Conservation (phyloP, 2,113 vertebrate genomes). For the Sisor rabdophorus region DNA sequence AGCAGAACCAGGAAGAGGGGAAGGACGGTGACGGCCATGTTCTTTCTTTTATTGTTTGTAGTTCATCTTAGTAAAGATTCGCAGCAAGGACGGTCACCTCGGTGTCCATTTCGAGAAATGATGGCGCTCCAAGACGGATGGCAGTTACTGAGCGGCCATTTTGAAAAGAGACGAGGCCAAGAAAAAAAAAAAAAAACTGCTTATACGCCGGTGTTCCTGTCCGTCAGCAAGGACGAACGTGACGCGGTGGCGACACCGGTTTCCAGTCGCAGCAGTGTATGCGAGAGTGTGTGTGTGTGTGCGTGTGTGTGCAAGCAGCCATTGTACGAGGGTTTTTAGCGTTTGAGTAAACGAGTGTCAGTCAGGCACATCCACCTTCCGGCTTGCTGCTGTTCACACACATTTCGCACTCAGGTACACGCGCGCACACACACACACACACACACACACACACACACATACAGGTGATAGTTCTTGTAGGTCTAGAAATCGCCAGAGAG, state of each 20-base stretch:
- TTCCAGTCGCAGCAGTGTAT: neutral
- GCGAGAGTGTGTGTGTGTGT: neutral
- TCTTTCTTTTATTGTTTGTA: neutral
- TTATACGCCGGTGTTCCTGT: neutral
- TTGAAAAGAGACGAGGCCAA: neutral
- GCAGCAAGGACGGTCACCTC: neutral
- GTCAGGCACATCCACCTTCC: neutral
- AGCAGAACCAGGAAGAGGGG: slow-evolving; percentile 73
- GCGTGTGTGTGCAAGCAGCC: neutral
- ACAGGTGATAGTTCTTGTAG: slow-evolving; percentile 13
- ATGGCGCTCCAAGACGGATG: neutral
- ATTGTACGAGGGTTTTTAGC: slow-evolving; percentile 6
- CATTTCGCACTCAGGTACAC: neutral
- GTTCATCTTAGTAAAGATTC: neutral
- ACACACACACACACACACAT: neutral
- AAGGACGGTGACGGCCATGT: slow-evolving; percentile 74
- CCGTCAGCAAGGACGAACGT: neutral
- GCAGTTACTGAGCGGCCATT: neutral
- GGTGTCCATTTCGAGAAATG: neutral
- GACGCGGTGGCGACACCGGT: neutral
- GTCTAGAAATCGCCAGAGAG: slow-evolving; percentile 43
- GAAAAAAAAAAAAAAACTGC: neutral
- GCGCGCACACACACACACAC: too few species aligned
- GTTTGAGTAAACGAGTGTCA: neutral
- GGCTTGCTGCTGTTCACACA: neutral